Evolutionary conservation across 2,113 vertebrate genomes (phyloP).

Genomic region (Lamprologus speciosus): DNA sequence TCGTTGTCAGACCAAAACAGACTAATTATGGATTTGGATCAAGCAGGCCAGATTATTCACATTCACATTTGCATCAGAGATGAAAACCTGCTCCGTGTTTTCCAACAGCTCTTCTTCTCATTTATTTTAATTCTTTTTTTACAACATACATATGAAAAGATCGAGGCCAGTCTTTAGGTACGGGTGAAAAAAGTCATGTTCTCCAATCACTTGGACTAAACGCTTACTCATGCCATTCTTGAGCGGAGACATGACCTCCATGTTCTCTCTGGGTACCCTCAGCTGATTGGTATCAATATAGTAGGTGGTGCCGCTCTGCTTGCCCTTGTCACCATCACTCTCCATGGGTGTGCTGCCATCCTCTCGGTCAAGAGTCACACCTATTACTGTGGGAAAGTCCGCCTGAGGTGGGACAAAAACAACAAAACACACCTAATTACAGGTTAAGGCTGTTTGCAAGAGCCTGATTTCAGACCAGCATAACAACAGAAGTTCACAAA

Average conservation of each 20-base stretch:
- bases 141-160: neutral
- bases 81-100: neutral
- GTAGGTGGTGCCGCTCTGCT: constrained; percentile 88
- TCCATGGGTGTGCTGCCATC: constrained; percentile 94
- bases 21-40: constrained; percentile 2
- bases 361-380: constrained; percentile 89
- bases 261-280: constrained; percentile 90
- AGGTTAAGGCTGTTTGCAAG: neutral
- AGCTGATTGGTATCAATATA: constrained; percentile 97
- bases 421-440: neutral
- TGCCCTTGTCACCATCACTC: constrained; percentile 91
- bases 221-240: constrained; percentile 98
- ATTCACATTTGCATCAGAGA: neutral
- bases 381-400: constrained; percentile 96
- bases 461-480: neutral
- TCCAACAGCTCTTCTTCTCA: neutral
- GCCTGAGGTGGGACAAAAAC: constrained; percentile 69
- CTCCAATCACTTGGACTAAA: neutral
- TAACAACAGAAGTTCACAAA: neutral
- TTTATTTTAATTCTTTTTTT: neutral
- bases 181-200: neutral
- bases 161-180: neutral
- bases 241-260: constrained; percentile 95
- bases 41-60: neutral
- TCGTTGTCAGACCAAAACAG: neutral